Conservation (phyloP, 2,113 vertebrate species). For the Balaenoptera acutorostrata region DNA sequence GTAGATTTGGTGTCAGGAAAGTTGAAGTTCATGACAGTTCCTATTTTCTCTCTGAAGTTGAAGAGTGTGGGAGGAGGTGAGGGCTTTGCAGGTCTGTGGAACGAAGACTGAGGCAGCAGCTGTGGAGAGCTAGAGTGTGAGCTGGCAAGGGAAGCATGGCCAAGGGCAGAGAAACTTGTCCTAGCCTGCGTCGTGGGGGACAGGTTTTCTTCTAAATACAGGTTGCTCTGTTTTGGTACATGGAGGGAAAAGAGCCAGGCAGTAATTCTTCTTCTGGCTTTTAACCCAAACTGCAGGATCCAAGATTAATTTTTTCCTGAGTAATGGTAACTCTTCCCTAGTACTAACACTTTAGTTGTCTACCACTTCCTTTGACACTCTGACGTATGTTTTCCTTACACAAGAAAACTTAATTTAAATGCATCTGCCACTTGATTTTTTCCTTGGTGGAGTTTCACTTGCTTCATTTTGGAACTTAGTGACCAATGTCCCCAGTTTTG, state of each 20-base stretch:
- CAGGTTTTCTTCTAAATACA: not conserved
- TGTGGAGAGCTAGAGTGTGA: not conserved
- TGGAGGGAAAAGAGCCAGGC: not conserved
- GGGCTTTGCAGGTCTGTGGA: not conserved
- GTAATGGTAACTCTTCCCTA: not conserved
- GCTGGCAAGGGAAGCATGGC: not conserved
- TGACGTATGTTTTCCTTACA: constrained; percentile 49
- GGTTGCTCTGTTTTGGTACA: not conserved
- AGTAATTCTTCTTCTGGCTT: not conserved
- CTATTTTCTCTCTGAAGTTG: not conserved
- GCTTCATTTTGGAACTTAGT: not conserved
- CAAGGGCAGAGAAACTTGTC: not conserved
- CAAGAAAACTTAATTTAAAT: constrained; percentile 47
- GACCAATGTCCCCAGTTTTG: not conserved
- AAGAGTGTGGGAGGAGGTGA: not conserved
- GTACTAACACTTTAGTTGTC: not conserved
- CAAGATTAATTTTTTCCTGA: not conserved
- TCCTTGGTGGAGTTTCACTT: not conserved
- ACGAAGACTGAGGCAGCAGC: not conserved
- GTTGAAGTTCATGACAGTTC: not conserved
- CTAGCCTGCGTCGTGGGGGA: not conserved
- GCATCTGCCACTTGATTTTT: accelerated
- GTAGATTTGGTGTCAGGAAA: not conserved
- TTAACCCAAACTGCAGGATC: not conserved
- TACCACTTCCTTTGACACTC: not conserved